phyloP scores from a whole-genome alignment of 2,113 vertebrate species.

The Neofelis nebulosa region DNA sequence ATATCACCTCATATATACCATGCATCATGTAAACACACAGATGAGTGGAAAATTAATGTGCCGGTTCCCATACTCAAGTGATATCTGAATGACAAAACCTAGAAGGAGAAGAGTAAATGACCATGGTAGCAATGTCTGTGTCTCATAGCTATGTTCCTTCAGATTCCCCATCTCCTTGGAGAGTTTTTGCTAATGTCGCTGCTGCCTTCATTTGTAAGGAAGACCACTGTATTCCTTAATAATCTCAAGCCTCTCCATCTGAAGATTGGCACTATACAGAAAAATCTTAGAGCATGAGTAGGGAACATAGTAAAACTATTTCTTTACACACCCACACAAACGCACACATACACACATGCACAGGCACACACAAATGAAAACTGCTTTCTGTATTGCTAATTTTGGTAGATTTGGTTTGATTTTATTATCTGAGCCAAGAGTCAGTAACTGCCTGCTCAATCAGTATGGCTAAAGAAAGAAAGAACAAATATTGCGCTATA shows the following conservation, averaged over 20 bases:
- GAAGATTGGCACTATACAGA: not conserved
- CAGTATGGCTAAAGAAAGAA: not conserved
- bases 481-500: not conserved
- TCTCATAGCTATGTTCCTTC: not conserved
- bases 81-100: not conserved
- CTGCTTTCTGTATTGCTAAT: not conserved
- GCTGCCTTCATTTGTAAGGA: not conserved
- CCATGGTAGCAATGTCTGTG: not conserved
- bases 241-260: not conserved
- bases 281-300: not conserved
- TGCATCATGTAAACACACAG: not conserved
- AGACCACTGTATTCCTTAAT: not conserved
- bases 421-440: not conserved
- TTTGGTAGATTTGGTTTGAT: not conserved
- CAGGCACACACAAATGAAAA: not conserved
- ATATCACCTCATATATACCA: not conserved
- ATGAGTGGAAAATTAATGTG: not conserved
- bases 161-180: not conserved
- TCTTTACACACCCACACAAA: not conserved
- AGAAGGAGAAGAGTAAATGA: not conserved
- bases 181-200: not conserved
- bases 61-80: not conserved
- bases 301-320: not conserved
- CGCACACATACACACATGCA: not conserved
- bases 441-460: not conserved